These are phyloP conservation scores for Seira ritae DNA, from an alignment of 2,888 invertebrate genomes.

Conservation along the genomic window DNA sequence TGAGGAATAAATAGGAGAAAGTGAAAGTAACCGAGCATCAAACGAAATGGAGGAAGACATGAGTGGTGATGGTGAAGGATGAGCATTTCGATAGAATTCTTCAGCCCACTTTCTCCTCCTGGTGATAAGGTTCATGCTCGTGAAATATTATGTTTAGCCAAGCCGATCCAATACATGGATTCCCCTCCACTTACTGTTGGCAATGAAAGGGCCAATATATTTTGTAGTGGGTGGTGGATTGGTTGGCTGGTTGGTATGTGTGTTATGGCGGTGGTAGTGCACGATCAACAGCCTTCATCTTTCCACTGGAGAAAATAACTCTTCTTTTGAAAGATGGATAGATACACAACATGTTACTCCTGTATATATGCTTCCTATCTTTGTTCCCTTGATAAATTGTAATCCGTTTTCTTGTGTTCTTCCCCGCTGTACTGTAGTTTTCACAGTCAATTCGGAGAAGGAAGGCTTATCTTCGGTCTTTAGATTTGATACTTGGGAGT, in stretches of 20 bases:
- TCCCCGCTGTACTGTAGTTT: neutral
- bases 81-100: constrained; percentile 3
- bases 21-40: too few species aligned
- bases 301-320: constrained; percentile 40
- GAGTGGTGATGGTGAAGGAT: neutral
- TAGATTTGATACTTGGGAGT: neutral
- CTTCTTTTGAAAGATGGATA: constrained; percentile 24
- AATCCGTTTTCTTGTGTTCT: constrained; percentile 43
- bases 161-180: neutral
- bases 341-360: too few species aligned
- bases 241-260: too few species aligned
- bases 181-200: neutral
- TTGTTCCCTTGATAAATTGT: constrained; percentile 49
- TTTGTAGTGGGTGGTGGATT: constrained; percentile 2
- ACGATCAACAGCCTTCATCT: constrained; percentile 62
- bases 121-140: neutral
- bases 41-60: too few species aligned
- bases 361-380: neutral
- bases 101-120: neutral
- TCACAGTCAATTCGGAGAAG: neutral
- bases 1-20: too few species aligned
- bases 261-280: neutral
- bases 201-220: constrained; percentile 2
- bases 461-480: neutral
- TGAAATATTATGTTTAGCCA: neutral